Conservation (phyloP, 1,140 invertebrate species). For the Argopecten irradians region DNA sequence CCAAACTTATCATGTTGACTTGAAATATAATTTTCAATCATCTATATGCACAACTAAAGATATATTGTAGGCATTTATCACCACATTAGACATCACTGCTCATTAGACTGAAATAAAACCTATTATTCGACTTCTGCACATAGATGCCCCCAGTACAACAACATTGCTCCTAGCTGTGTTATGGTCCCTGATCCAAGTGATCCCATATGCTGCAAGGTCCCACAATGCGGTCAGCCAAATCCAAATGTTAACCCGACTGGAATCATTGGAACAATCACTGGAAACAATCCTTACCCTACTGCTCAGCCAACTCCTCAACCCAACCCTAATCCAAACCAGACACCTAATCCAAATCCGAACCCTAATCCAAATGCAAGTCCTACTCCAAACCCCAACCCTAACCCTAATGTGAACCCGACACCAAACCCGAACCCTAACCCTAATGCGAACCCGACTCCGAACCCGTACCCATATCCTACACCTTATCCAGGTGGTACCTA, state of each 20-base stretch:
- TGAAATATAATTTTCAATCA: no score
- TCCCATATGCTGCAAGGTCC: slow-evolving; percentile 64
- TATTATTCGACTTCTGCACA: not conserved
- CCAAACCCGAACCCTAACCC: slow-evolving; percentile 30
- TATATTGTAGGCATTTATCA: no score
- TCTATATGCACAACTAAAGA: no score
- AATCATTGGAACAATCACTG: slow-evolving; percentile 55
- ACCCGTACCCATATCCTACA: slow-evolving; percentile 5
- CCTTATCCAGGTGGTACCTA: not conserved
- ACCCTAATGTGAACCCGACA: slow-evolving; percentile 45
- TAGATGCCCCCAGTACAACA: slow-evolving; percentile 64
- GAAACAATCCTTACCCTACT: slow-evolving; percentile 31
- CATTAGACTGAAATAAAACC: not conserved
- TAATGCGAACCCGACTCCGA: slow-evolving; percentile 42
- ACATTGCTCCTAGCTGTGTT: slow-evolving; percentile 57
- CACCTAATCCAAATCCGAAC: slow-evolving; percentile 50
- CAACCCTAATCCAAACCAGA: slow-evolving; percentile 31
- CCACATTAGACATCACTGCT: not conserved
- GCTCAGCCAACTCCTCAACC: not conserved
- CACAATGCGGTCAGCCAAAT: slow-evolving; percentile 53
- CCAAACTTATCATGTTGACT: no score
- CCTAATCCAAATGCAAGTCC: slow-evolving; percentile 26
- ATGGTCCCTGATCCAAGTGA: slow-evolving; percentile 64
- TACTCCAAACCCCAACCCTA: no score
- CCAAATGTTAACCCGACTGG: slow-evolving; percentile 44